Base-by-base conservation (phyloP, 2,888 invertebrate species). In the Limulus polyphemus region DNA sequence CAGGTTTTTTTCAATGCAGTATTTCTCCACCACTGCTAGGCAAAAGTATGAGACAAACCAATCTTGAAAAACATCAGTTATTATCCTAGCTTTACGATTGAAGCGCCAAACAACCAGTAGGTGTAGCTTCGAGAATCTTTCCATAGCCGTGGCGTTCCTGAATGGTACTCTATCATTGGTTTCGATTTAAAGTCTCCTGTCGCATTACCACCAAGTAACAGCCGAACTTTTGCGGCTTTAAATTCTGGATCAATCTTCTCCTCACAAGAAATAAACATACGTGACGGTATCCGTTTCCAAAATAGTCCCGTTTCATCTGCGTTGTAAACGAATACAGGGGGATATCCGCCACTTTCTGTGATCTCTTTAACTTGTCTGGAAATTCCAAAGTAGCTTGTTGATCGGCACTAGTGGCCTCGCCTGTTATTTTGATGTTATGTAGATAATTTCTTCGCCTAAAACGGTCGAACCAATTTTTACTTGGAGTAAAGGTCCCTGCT, bases 391-490 rank as follows among this genome's bases (percentile, higher is more conserved):
- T 7, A 9, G 61, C 50, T 32, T 49, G 59, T 1, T 5, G 11
- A 32, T 64, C 63, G n/a, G 61, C 56, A 47, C 48, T 56, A 13
- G 62, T 49, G 13, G 58, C 56, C 14, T 65, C 59, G 14, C 62
- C 64, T 32, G 12, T 32, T n/a, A 57, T 46, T 47, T 57, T 63
- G 10, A 67, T 56, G n/a, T 61, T 61, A 49, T 64, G 65, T 11
- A 67, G 14, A 16, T 49, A 47, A 14, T 16, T 49, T 13, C 67
- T 64, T 12, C 58, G 56, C 47, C 61, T 67, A 52, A 67, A 67
- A 1, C 50, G 58, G 11, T 61, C 57, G 49, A 65, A 67, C 61
- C 65, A 65, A n/a, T 63, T 60, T 12, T 51, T 49, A 60, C 65
- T 65, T 16, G 59, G n/a, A n/a, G n/a, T n/a, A n/a, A n/a, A n/a